phyloP scores from a whole-genome alignment of 1,140 invertebrate genomes.

The Aphis craccivora region DNA sequence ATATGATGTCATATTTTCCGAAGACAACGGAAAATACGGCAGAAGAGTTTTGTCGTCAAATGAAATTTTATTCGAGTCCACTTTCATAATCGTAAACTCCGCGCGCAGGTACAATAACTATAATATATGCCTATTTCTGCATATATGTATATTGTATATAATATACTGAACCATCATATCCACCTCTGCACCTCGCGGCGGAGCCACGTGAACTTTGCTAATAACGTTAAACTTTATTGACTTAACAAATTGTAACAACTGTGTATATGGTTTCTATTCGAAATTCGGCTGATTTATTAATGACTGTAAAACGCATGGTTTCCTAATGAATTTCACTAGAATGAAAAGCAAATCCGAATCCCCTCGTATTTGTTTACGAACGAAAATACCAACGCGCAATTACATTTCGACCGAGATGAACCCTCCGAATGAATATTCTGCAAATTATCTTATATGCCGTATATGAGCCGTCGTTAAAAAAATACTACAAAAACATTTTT shows the following conservation, averaged over 20 bases:
- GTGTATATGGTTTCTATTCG: slow-evolving; percentile 13
- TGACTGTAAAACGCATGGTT: slow-evolving; percentile 49
- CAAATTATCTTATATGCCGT: slow-evolving; percentile 29
- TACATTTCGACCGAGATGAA: slow-evolving; percentile 40
- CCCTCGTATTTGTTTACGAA: slow-evolving; percentile 33
- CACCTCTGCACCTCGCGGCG: background rate
- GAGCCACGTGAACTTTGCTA: slow-evolving; percentile 42
- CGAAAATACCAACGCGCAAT: slow-evolving; percentile 29
- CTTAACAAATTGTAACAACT: slow-evolving; percentile 55
- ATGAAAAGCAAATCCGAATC: background rate
- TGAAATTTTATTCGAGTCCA: slow-evolving; percentile 12
- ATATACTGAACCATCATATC: background rate
- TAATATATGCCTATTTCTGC: background rate
- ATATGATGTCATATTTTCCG: background rate
- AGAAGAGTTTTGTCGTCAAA: background rate
- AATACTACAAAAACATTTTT: slow-evolving; percentile 3
- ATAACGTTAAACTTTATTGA: slow-evolving; percentile 55
- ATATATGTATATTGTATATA: background rate
- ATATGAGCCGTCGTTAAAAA: background rate
- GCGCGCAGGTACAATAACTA: background rate
- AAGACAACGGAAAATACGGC: background rate
- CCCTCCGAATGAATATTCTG: slow-evolving; percentile 20
- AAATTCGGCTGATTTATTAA: slow-evolving; percentile 55
- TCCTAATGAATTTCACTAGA: slow-evolving; percentile 50
- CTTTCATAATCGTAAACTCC: slow-evolving; percentile 34